Evolutionary conservation across 1,140 invertebrate species (phyloP).

Genomic region (Scaptomyza montana): DNA sequence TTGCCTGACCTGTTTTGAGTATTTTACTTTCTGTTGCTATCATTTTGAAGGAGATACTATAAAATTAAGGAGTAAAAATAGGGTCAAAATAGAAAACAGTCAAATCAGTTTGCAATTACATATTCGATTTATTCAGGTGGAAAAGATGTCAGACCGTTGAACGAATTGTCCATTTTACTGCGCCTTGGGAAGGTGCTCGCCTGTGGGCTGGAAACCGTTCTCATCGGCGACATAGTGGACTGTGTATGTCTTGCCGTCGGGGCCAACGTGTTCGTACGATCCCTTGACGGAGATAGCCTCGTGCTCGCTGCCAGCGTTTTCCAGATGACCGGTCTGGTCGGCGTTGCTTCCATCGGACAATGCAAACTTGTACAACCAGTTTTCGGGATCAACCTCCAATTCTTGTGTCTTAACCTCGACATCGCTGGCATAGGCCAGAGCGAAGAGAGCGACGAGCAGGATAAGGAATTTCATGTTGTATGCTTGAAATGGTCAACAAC

Average conservation of each 20-base stretch:
- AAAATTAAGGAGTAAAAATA: no score
- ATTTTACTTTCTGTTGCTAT: no score
- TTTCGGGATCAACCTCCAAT: conserved; percentile 17
- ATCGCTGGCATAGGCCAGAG: conserved; percentile 44
- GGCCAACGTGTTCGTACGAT: conserved; percentile 85
- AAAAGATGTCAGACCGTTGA: no score
- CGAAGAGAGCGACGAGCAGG: conserved; percentile 61
- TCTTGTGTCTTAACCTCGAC: background rate
- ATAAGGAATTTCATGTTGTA: conserved; percentile 72
- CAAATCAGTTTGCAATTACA: no score
- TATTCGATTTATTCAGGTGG: no score
- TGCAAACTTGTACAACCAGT: conserved; percentile 11
- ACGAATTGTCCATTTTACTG: no score
- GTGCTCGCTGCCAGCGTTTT: conserved; percentile 55
- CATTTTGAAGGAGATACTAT: no score
- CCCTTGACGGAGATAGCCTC: conserved; percentile 85
- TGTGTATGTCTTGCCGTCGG: conserved; percentile 87
- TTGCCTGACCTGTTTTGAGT: no score
- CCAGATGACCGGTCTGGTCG: conserved; percentile 3
- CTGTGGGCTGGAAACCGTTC: conserved; percentile 89
- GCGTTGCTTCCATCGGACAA: background rate
- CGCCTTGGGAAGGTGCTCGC: conserved; percentile 86
- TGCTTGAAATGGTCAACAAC: conserved; percentile 39
- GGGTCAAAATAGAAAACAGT: no score
- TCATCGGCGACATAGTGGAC: conserved; percentile 90